phyloP scores from a whole-genome alignment of 2,888 invertebrate genomes.

The Periphyllus acericola region DNA sequence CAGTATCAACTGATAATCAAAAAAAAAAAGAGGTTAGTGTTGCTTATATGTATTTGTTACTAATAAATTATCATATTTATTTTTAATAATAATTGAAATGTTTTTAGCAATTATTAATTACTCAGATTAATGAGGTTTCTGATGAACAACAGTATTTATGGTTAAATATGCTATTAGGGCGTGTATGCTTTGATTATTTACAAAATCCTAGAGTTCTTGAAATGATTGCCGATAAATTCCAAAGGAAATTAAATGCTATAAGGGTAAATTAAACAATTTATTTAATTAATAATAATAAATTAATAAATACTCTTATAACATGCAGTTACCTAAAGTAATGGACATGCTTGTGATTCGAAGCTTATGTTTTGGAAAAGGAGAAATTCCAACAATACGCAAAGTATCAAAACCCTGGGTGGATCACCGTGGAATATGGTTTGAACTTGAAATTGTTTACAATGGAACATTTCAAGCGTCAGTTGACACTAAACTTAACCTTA shows the following conservation, averaged over 20 bases:
- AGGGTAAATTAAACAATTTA: conserved; percentile 71
- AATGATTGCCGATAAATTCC: conserved; percentile 80
- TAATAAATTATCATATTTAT: not conserved
- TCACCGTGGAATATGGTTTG: conserved; percentile 82
- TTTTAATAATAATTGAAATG: not conserved
- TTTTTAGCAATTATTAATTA: conserved; percentile 25
- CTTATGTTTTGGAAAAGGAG: conserved; percentile 59
- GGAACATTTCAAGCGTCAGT: conserved; percentile 84
- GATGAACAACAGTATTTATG: conserved; percentile 69
- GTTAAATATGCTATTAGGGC: conserved; percentile 81
- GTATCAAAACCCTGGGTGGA: conserved; percentile 59
- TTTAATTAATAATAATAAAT: not conserved
- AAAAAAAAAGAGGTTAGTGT: conserved; percentile 34
- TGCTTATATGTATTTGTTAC: not conserved
- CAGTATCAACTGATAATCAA: not conserved
- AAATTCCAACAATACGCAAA: conserved; percentile 46
- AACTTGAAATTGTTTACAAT: conserved; percentile 82
- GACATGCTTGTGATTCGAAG: conserved; percentile 57
- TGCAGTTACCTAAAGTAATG: conserved; percentile 57
- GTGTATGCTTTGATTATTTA: conserved; percentile 85
- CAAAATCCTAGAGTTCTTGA: conserved; percentile 77
- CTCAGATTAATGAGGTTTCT: conserved; percentile 9
- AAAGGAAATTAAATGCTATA: conserved; percentile 85
- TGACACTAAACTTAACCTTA: conserved; percentile 87
- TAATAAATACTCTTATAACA: conserved; percentile 6